Conservation (phyloP, 2,113 vertebrate species). For the Illadopsis cleaveri region DNA sequence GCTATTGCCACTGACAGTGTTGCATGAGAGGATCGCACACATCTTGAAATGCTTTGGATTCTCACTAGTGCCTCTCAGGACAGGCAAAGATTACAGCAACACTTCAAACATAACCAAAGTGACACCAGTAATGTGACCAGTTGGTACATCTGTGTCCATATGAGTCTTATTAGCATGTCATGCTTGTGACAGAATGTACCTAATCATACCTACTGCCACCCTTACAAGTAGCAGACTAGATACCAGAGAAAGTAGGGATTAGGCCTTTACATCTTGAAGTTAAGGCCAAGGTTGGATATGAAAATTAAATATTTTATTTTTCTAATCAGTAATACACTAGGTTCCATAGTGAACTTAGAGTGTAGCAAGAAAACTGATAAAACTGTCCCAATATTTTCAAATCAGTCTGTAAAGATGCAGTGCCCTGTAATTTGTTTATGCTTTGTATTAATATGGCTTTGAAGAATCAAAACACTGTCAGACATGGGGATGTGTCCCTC, state of each 20-base stretch:
- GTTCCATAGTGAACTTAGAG: neutral
- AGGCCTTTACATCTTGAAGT: neutral
- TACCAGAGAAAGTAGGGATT: neutral
- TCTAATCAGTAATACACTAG: no score
- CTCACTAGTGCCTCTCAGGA: neutral
- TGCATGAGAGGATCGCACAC: rapidly evolving
- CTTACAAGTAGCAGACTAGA: neutral
- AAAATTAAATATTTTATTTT: neutral
- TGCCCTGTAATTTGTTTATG: neutral
- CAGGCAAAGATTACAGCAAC: neutral
- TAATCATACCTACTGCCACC: neutral
- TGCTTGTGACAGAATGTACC: neutral
- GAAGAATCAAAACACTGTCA: neutral
- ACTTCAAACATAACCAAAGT: neutral
- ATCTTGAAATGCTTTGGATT: neutral
- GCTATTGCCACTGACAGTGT: neutral
- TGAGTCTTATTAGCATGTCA: rapidly evolving
- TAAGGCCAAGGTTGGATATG: neutral
- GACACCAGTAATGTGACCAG: neutral
- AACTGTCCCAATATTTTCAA: neutral
- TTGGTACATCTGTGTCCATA: neutral
- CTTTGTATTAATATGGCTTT: neutral
- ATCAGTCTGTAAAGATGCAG: neutral
- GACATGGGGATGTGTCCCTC: neutral
- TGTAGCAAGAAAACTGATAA: neutral